Evolutionary conservation across 2,113 vertebrate genomes (phyloP).

Genomic region (Notiomystis cincta): DNA sequence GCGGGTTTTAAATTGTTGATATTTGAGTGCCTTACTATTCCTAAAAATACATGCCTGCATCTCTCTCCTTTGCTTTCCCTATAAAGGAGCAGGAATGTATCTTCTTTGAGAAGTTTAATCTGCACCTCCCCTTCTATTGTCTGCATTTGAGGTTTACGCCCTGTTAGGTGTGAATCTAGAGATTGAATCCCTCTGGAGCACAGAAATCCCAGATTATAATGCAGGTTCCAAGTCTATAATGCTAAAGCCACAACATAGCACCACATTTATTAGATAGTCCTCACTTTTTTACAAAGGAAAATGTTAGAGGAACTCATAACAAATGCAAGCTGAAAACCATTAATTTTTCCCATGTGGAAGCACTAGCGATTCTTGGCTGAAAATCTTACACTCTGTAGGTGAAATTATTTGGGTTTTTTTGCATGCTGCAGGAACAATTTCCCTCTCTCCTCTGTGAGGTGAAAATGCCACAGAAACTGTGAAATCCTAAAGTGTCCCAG

Average conservation of each 20-base stretch:
- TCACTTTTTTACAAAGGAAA: constrained; percentile 47
- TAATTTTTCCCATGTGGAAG: constrained; percentile 59
- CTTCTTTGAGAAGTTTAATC: not conserved
- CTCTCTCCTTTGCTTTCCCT: not conserved
- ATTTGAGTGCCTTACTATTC: not conserved
- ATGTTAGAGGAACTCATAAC: constrained; percentile 32
- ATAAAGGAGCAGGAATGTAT: not conserved
- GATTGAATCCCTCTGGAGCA: constrained; percentile 16
- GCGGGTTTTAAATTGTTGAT: not conserved
- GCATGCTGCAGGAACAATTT: not conserved
- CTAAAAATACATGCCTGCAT: not conserved
- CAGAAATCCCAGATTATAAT: not conserved
- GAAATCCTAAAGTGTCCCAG: not conserved
- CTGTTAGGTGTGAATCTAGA: not conserved
- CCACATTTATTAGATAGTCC: constrained; percentile 54
- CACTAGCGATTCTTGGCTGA: constrained; percentile 33
- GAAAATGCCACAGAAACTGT: not conserved
- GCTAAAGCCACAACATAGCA: not conserved
- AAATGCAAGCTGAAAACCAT: constrained; percentile 58
- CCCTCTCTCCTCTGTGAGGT: not conserved
- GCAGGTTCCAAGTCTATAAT: constrained; percentile 19
- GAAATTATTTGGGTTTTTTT: not conserved
- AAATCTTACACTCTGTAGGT: constrained; percentile 24
- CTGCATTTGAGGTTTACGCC: not conserved
- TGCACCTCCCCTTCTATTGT: not conserved